Conservation (phyloP, 2,797 vertebrate genomes). For the Oreochromis mossambicus region DNA sequence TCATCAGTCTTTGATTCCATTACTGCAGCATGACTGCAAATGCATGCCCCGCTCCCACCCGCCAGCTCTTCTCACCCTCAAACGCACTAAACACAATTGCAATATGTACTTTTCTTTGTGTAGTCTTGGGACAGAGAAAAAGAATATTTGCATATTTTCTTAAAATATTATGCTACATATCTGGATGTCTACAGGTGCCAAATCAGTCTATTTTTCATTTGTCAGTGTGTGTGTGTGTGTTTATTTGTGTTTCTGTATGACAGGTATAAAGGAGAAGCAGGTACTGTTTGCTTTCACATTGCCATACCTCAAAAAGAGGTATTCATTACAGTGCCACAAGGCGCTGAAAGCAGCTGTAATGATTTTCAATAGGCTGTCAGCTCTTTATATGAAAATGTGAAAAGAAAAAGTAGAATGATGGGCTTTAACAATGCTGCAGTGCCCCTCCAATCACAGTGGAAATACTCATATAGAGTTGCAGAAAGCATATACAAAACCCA, state of each 20-base stretch:
- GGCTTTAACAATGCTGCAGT: conserved; percentile 24
- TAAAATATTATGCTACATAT: conserved; percentile 14
- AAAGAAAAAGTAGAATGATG: conserved; percentile 28
- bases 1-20: conserved; percentile 69
- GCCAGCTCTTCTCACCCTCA: conserved; percentile 4
- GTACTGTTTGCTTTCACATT: conserved; percentile 45
- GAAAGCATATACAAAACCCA: not conserved
- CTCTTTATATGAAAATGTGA: conserved; percentile 55
- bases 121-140: not conserved
- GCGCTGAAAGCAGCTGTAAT: conserved; percentile 49
- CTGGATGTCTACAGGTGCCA: conserved; percentile 26
- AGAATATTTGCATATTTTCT: conserved; percentile 28
- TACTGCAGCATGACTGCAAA: conserved; percentile 53
- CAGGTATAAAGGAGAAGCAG: conserved; percentile 28
- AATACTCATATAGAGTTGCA: not conserved
- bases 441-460: conserved; percentile 27
- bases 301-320: conserved; percentile 27
- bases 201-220: conserved; percentile 31
- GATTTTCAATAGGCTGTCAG: conserved; percentile 46
- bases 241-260: conserved; percentile 23
- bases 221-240: not conserved
- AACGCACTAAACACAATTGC: not conserved
- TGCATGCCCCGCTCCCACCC: conserved; percentile 3
- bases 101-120: not conserved
- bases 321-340: conserved; percentile 45